phyloP scores from a whole-genome alignment of 1,140 invertebrate species.

The Formica selysi region DNA sequence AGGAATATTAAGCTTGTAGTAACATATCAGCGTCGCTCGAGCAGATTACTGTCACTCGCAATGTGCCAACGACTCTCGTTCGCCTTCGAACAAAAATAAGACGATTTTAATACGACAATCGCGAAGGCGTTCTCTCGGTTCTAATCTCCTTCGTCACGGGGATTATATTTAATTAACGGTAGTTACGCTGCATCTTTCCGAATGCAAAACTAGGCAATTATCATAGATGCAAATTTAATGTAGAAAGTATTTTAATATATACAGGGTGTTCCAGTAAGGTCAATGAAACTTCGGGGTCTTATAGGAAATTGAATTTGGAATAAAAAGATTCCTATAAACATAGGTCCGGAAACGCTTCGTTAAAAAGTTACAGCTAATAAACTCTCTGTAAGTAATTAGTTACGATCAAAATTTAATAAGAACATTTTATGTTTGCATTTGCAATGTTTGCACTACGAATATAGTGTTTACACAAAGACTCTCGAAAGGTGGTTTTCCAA shows the following conservation, averaged over 20 bases:
- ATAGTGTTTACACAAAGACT: too few species aligned
- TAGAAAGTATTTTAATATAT: neutral
- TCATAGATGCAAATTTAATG: neutral
- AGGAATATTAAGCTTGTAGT: constrained; percentile 14
- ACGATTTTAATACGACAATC: constrained; percentile 31
- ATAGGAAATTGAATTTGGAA: too few species aligned
- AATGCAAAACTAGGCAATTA: neutral
- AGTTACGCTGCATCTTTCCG: neutral
- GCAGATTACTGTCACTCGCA: constrained; percentile 49
- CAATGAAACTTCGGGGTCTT: too few species aligned
- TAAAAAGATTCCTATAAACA: too few species aligned
- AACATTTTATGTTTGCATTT: too few species aligned
- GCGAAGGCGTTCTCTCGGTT: neutral
- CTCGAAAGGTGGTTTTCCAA: too few species aligned
- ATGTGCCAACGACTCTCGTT: constrained; percentile 33
- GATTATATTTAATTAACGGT: constrained; percentile 47
- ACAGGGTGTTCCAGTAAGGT: neutral
- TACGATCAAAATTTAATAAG: too few species aligned
- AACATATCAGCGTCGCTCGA: constrained; percentile 34
- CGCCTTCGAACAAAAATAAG: constrained; percentile 24
- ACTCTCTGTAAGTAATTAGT: too few species aligned
- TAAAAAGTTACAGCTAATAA: too few species aligned
- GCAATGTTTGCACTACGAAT: too few species aligned
- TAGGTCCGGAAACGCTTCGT: too few species aligned
- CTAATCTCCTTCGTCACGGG: constrained; percentile 47